Evolutionary conservation across 2,113 vertebrate species (phyloP).

Genomic region (Polyodon spathula): DNA sequence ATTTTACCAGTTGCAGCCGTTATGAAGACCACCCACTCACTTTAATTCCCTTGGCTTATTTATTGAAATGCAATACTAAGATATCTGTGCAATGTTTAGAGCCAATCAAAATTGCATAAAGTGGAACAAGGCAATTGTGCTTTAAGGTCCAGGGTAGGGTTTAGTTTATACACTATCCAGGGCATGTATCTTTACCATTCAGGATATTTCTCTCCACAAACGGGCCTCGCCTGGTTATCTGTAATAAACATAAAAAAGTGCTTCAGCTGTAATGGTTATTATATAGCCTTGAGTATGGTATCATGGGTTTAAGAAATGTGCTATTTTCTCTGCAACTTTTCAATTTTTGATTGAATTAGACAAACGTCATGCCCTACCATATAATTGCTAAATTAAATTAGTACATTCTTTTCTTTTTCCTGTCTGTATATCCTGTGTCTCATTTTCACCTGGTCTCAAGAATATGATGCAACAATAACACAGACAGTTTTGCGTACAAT

Average conservation of each 20-base stretch:
- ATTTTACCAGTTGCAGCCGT: slow-evolving; percentile 59
- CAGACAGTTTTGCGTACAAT: too few species aligned
- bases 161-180: slow-evolving; percentile 55
- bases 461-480: too few species aligned
- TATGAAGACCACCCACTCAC: slow-evolving; percentile 82
- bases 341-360: too few species aligned
- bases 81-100: slow-evolving; percentile 62
- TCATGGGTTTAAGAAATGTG: too few species aligned
- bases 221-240: slow-evolving; percentile 54
- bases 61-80: slow-evolving; percentile 65
- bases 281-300: too few species aligned
- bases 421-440: too few species aligned
- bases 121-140: slow-evolving; percentile 42
- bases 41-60: slow-evolving; percentile 53
- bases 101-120: slow-evolving; percentile 60
- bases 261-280: too few species aligned
- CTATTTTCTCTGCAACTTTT: too few species aligned
- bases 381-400: too few species aligned
- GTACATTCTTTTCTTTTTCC: too few species aligned
- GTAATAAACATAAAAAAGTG: slow-evolving; percentile 62
- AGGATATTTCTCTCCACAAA: slow-evolving; percentile 51
- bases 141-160: slow-evolving; percentile 41
- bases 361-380: too few species aligned
- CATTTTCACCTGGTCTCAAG: too few species aligned
- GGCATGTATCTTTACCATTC: slow-evolving; percentile 57